These are phyloP conservation scores for Micrastur ruficollis DNA, from an alignment of 2,797 vertebrate species.

Conservation along the genomic window DNA sequence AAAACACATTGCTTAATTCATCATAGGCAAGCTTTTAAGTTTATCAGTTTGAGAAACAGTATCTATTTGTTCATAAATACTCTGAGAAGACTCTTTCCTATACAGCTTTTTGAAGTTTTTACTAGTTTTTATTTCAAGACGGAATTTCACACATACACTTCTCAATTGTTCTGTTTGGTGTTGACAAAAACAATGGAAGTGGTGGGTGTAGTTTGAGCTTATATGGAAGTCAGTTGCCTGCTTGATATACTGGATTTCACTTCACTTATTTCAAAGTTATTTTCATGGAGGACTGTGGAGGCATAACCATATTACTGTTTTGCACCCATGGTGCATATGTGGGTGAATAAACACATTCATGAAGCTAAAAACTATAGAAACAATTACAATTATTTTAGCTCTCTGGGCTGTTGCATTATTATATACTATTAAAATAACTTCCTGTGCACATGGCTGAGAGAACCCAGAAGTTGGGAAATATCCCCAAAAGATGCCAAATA, in stretches of 20 bases:
- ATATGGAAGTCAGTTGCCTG: background rate
- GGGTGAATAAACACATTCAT: background rate
- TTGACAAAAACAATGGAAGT: background rate
- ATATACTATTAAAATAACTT: background rate
- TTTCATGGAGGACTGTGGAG: background rate
- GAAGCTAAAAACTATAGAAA: background rate
- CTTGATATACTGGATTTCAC: background rate
- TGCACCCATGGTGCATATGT: background rate
- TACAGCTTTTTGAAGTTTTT: background rate
- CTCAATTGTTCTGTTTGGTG: background rate
- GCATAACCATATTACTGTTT: background rate
- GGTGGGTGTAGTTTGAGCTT: background rate
- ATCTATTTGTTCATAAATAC: background rate
- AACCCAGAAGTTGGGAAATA: background rate
- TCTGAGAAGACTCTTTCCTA: background rate
- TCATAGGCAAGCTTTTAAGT: background rate
- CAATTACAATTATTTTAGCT: background rate
- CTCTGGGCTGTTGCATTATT: background rate
- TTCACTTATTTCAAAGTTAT: background rate
- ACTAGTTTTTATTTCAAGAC: background rate
- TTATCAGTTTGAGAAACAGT: background rate
- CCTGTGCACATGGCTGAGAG: background rate
- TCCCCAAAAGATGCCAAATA: rapidly evolving
- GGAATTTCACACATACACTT: background rate
- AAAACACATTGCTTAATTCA: background rate